phyloP scores from a whole-genome alignment of 2,888 invertebrate genomes.

The Andrena praecox region DNA sequence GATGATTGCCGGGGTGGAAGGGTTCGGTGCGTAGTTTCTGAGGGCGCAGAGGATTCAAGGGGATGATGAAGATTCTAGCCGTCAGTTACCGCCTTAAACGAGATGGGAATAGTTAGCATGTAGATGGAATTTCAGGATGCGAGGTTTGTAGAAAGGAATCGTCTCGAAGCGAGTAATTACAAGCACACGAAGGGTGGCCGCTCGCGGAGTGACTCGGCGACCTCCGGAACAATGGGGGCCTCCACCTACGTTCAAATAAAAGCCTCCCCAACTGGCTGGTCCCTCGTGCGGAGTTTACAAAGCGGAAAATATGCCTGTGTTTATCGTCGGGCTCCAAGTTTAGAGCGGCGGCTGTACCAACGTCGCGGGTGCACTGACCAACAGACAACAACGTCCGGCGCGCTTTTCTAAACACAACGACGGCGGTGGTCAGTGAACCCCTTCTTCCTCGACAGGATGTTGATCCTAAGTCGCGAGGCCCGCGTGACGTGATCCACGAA shows the following conservation, averaged over 20 bases:
- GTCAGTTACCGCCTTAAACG: too few species aligned
- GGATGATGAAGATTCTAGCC: too few species aligned
- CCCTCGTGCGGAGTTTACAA: conserved; percentile 19
- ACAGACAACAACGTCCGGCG: conserved; percentile 52
- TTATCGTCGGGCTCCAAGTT: conserved; percentile 37
- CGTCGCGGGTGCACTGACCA: conserved; percentile 50
- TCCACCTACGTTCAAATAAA: conserved; percentile 24
- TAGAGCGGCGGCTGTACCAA: conserved; percentile 20
- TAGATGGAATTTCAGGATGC: not conserved
- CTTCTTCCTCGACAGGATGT: conserved; percentile 43
- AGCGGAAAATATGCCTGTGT: conserved; percentile 31
- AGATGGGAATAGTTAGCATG: too few species aligned
- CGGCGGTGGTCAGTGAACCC: conserved; percentile 22
- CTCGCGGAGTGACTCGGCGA: not conserved
- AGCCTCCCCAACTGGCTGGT: not conserved
- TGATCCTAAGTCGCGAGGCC: conserved; percentile 5
- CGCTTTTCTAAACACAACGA: conserved; percentile 54
- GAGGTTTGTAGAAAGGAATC: not conserved
- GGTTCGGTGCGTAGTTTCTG: too few species aligned
- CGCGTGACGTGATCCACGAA: not conserved
- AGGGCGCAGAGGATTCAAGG: too few species aligned
- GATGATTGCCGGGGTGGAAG: too few species aligned
- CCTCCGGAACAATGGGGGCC: conserved; percentile 19
- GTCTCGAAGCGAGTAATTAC: conserved; percentile 1
- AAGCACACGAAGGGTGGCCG: not conserved